phyloP scores from a whole-genome alignment of 2,888 invertebrate genomes.

The Germaria angustata region DNA sequence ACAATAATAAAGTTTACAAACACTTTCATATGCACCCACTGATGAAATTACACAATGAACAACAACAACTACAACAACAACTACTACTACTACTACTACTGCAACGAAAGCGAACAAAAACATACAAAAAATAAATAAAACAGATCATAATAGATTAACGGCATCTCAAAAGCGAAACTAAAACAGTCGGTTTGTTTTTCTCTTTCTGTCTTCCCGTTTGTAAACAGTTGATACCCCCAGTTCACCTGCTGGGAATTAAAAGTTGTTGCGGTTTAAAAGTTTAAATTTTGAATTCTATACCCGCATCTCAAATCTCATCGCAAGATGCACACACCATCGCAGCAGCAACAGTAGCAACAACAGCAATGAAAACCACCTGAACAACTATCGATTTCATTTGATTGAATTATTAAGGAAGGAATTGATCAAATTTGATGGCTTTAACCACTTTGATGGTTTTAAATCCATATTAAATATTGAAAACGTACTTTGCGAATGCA shows the following conservation, averaged over 20 bases:
- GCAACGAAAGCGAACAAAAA: too few species aligned
- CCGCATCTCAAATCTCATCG: not conserved
- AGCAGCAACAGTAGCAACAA: too few species aligned
- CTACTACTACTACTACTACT: too few species aligned
- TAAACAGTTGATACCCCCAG: slow-evolving; percentile 35
- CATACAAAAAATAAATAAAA: not conserved
- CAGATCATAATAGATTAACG: slow-evolving; percentile 31
- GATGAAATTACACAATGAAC: slow-evolving; percentile 41
- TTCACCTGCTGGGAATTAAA: slow-evolving; percentile 61
- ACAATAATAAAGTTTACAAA: not conserved
- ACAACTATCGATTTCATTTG: slow-evolving; percentile 60
- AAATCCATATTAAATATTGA: not conserved
- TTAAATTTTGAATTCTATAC: slow-evolving; percentile 21
- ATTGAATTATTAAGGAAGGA: slow-evolving; percentile 26
- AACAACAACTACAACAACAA: too few species aligned
- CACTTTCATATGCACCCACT: slow-evolving; percentile 31
- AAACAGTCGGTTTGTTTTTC: slow-evolving; percentile 1
- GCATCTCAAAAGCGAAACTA: slow-evolving; percentile 2
- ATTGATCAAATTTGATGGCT: slow-evolving; percentile 15
- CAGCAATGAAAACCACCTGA: not conserved
- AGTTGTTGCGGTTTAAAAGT: slow-evolving; percentile 51
- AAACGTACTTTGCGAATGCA: not conserved
- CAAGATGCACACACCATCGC: not conserved
- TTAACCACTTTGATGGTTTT: slow-evolving; percentile 23
- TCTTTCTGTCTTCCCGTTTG: not conserved